Base-by-base conservation (phyloP, 1,140 invertebrate species). In the Panagrolaimus sp. region DNA sequence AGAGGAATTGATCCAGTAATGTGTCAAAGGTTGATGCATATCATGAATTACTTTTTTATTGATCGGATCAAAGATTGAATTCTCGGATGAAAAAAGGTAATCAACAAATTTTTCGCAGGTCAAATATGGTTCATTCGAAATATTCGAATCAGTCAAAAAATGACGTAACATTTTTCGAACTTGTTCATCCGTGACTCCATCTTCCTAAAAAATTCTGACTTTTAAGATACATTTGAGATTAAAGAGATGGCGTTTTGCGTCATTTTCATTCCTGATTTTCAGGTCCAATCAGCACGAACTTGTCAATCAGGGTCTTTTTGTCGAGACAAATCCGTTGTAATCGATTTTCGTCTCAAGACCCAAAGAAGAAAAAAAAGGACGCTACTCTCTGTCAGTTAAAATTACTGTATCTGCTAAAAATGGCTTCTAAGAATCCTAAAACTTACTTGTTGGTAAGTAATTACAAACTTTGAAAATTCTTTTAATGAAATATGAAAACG, bases 1-100 rank as follows among this genome's bases (percentile, higher is more conserved):
- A 1, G 94, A 97, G 0, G 94, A 97, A 1, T 94, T 89, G 71
- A 98, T 96, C 93, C 93, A 98, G 85, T 98, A 98, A 85, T 94
- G 89, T 1, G 91, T 89, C n/a, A 98, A 83, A 2, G 95, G 93
- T 76, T 87, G 88, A 4, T 88, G 91, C 95, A 98, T 98, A 81
- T 97, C 92, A 83, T 97, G 92, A 76, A 88, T 89, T 3, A 96
- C 88, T 45, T 86, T 83, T 78, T 91, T 52, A 64, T 83, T 81
- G n/a, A 73, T 47, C n/a, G 81, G 78, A 67, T 82, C 79, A 45
- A 76, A 82, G 21, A 82, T 44, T 8, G 72, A 75, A 62, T 82
- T 82, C 45, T 82, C 80, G 1, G 67, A 32, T 15, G 80, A 83
- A 55, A 80, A 82, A 3, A 82, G 45, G 52, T 71, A 82, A 52